Evolutionary conservation across 2,797 vertebrate genomes (phyloP).

Genomic region (Apogon hyalosoma): DNA sequence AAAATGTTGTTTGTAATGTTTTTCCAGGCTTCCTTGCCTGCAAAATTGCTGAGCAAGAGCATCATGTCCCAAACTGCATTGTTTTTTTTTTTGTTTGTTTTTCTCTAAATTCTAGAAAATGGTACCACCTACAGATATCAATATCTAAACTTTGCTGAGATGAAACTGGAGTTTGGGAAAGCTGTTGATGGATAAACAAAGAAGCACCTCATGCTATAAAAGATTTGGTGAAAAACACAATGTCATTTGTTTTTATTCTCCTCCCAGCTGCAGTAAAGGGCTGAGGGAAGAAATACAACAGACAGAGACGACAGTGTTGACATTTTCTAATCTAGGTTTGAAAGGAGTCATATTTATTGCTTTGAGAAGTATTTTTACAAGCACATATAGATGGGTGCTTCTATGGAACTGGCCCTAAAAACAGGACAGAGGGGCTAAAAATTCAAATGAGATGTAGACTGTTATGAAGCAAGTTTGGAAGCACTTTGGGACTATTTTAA

Average conservation of each 20-base stretch:
- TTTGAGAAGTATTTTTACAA: not conserved
- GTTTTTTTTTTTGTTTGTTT: not conserved
- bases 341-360: constrained; percentile 17
- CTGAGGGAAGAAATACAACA: constrained; percentile 20
- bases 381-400: no score
- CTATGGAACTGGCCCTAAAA: no score
- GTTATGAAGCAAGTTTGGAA: no score
- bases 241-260: constrained; percentile 30
- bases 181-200: constrained; percentile 39
- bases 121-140: constrained; percentile 12
- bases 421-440: no score
- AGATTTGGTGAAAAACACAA: not conserved
- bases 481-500: no score
- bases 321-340: constrained; percentile 20
- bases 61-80: constrained; percentile 13
- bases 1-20: constrained; percentile 18
- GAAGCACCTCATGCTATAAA: constrained; percentile 17
- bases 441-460: no score
- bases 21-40: constrained; percentile 11
- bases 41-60: constrained; percentile 42
- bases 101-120: constrained; percentile 45
- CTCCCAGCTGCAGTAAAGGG: constrained; percentile 35
- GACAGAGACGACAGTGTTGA: constrained; percentile 26
- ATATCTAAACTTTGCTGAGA: constrained; percentile 22
- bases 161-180: constrained; percentile 18